Evolutionary conservation across 64 coral and sea anemone genomes (phyloP), one percentile per base, ranked within the genome.

Genomic region (Acropora tenuis): DNA sequence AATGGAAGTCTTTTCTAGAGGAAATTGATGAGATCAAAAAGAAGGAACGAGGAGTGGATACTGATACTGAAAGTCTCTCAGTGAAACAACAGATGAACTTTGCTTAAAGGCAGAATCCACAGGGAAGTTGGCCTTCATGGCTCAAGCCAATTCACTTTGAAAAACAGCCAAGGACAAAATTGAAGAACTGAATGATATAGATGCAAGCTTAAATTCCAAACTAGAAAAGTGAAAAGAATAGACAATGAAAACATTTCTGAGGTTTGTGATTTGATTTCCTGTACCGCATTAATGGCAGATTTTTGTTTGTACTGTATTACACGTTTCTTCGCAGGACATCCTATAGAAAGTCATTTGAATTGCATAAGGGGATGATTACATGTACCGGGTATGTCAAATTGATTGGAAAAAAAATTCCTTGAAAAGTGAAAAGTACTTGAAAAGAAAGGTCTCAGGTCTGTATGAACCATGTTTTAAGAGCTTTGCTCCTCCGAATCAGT

Each of bases 101-200:
- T 73, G 69, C 69, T 0, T 73, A 42, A 73, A 73, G 1, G 69
- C 69, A 73, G 69, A 73, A 73, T 20, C 69, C 69, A 63, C 59
- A 63, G 59, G 59, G 59, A 63, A 63, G 59, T 63, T 63, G 59
- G 15, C 59, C 0, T 73, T 73, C 0, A 20, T 73, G 5, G 41
- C 69, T 1, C 69, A 73, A 73, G 69, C 40, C 69, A 42, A 73
- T 42, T 73, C 69, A 43, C 69, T 73, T 73, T 9, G 41, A 73
- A 73, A 73, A 73, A 73, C 69, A 41, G 69, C 0, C 69, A 73
- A 73, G 69, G 69, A 73, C n/a, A 73, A 73, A 73, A 73, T 73
- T 20, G n/a, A 73, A 73, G 69, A 73, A 42, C 41, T 73, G 41
- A 42, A 0, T 73, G 69, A 73, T 20, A 41, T 73, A 20, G 69